Conservation (phyloP, 2,113 vertebrate genomes). For the Hemiscyllium ocellatum region DNA sequence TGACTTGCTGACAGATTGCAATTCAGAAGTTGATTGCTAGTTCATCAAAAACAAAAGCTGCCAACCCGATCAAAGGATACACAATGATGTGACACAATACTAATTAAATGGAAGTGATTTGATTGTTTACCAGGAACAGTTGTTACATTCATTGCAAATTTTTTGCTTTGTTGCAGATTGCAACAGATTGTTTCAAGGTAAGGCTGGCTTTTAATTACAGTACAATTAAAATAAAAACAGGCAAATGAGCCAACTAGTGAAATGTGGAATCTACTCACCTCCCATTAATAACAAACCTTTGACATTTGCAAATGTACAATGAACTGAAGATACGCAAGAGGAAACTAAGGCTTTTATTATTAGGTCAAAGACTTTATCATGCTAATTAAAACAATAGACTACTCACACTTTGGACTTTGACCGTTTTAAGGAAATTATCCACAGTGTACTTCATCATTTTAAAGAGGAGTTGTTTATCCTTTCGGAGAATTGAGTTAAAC, state of each 20-base stretch:
- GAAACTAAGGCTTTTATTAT: not conserved
- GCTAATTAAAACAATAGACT: conserved; percentile 3
- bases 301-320: not conserved
- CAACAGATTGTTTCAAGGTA: conserved; percentile 37
- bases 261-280: not conserved
- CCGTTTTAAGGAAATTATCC: conserved; percentile 13
- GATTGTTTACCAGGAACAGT: conserved; percentile 4
- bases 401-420: not conserved
- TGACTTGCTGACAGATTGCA: conserved; percentile 22
- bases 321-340: not conserved
- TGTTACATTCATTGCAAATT: conserved; percentile 8
- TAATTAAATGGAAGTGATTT: conserved; percentile 33
- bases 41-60: conserved; percentile 35
- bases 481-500: not conserved
- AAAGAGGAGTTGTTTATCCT: conserved; percentile 9
- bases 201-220: conserved; percentile 32
- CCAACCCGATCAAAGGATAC: conserved; percentile 15
- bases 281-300: conserved; percentile 17
- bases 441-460: not conserved
- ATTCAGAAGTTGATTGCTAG: conserved; percentile 37
- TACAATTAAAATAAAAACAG: conserved; percentile 30
- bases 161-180: conserved; percentile 30
- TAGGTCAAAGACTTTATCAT: conserved; percentile 9
- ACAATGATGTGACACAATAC: conserved; percentile 26
- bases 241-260: not conserved